Percentiles rank a stretch among this genome's conserved stretches.
Evolutionary conservation across 2,113 vertebrate species (phyloP).

Genomic region (Nerophis ophidion): DNA sequence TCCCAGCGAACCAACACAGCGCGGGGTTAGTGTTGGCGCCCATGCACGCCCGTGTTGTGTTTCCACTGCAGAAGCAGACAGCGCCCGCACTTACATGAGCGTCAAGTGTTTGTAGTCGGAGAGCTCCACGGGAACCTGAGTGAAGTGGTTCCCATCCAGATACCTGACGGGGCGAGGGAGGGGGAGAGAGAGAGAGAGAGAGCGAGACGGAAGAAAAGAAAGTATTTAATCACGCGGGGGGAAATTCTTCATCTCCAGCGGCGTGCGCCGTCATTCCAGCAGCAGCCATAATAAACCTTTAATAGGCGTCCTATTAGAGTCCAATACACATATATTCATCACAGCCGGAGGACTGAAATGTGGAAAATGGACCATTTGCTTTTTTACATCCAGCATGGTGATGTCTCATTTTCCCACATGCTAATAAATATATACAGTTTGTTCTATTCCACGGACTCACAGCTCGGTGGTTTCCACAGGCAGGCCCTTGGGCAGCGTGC

Average conservation of each 20-base stretch:
- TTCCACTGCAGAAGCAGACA: slow-evolving; percentile 11
- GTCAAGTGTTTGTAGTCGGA: slow-evolving; percentile 95
- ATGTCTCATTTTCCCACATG: slow-evolving; percentile 4
- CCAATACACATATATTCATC: not conserved
- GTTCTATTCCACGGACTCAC: slow-evolving; percentile 71
- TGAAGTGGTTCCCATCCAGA: slow-evolving; percentile 70
- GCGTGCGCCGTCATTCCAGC: slow-evolving; percentile 55
- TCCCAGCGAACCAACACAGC: too few relatives aligned
- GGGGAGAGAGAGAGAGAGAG: not conserved
- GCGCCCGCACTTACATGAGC: slow-evolving; percentile 86
- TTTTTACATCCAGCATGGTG: too few relatives aligned
- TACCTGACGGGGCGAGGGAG: slow-evolving; percentile 2
- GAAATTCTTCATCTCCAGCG: slow-evolving; percentile 62
- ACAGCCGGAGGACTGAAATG: too few relatives aligned
- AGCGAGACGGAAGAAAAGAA: slow-evolving; percentile 24
- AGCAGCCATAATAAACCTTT: slow-evolving; percentile 62
- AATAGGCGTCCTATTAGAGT: slow-evolving; percentile 38
- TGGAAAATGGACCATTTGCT: too few relatives aligned
- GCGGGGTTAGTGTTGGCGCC: slow-evolving; percentile 35
- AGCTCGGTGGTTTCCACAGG: slow-evolving; percentile 95
- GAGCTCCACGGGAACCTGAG: slow-evolving; percentile 91
- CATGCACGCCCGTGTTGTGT: slow-evolving; percentile 5
- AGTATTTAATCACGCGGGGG: slow-evolving; percentile 50
- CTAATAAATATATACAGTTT: too few relatives aligned
- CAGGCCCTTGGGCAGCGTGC: slow-evolving; percentile 86